Evolutionary conservation across 2,888 invertebrate species (phyloP), one percentile per base, ranked within the genome.

Genomic region (Oscheius myriophilus): DNA sequence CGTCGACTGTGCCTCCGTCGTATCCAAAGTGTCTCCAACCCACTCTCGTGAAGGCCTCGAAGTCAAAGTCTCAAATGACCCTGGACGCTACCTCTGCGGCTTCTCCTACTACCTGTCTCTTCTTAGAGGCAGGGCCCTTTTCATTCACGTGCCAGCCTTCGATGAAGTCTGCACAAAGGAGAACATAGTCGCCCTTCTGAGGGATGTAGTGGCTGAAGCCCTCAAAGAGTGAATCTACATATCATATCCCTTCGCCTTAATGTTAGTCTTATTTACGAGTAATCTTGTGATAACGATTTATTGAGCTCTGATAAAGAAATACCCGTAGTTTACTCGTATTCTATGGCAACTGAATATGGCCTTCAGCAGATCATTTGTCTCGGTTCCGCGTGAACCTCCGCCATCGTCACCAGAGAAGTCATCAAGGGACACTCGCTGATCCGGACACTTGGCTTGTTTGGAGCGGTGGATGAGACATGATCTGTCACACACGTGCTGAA

Each of bases 61-160:
- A 11, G 63, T 73, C 3, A 41, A 65, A 41, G 67, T 59, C 33
- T 77, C 77, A 0, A 67, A 72, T 16, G 77, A 77, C 66, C 77
- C 77, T 2, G 77, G 77, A 57, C 71, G 77, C 69, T 80, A 78
- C 52, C 71, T 80, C 9, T 80, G 80, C 45, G 76, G 78, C 9
- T 80, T 73, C 69, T 80, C 80, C 16, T 80, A 78, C 52, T 80
- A 72, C 46, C 62, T 78, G 12, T 63, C 71, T 45, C 59, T 75
- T 12, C 72, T 75, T 23, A 55, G 67, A 45, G 57, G 66, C 0
- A 75, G 73, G 41, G 61, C 76, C 0, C 71, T 79, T 14, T 79
- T 79, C 70, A 67, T 79, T n/a, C 79, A 79, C 52, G 74, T 79
- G 7, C 79, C 79, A 16, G 54, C 72, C 0, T 74, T 78, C 42